Evolutionary conservation across 2,888 invertebrate genomes (phyloP).

Genomic region (Drosophila quasianomalipes): DNA sequence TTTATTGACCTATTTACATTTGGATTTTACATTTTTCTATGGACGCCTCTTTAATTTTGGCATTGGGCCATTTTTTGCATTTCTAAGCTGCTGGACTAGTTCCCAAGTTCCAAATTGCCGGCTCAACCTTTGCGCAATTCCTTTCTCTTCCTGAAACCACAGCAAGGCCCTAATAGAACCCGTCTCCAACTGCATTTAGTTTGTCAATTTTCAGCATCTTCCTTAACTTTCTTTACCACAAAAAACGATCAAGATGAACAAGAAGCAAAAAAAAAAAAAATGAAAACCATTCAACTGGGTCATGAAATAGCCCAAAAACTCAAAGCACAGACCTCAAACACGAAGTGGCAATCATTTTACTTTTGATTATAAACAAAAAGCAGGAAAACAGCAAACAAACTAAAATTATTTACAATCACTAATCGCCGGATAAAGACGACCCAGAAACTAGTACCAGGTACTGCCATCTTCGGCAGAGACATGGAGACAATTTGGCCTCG

Average conservation of each 20-base stretch:
- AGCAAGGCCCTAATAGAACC: constrained; percentile 21
- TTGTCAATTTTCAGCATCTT: constrained; percentile 37
- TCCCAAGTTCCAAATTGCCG: constrained; percentile 18
- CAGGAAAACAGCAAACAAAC: constrained; percentile 36
- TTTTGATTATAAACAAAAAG: constrained; percentile 76
- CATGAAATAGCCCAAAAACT: constrained; percentile 53
- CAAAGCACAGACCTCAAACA: constrained; percentile 63
- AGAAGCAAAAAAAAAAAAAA: constrained; percentile 25
- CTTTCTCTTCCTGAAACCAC: constrained; percentile 43
- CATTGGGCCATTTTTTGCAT: background rate
- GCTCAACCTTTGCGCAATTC: constrained; percentile 16
- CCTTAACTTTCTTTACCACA: constrained; percentile 70
- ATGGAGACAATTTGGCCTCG: constrained; percentile 16
- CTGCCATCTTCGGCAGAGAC: constrained; percentile 26
- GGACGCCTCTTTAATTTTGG: background rate
- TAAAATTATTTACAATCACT: constrained; percentile 65
- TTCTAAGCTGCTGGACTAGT: constrained; percentile 2
- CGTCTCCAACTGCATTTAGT: constrained; percentile 25
- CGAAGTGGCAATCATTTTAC: constrained; percentile 79
- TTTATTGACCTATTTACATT: background rate
- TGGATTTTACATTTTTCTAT: background rate
- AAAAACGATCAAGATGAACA: constrained; percentile 36
- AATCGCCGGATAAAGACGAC: constrained; percentile 63
- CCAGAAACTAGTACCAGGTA: constrained; percentile 54
- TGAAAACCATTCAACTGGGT: constrained; percentile 66